Evolutionary conservation across 1,140 invertebrate species (phyloP).

Genomic region (Drosophila punjabiensis): DNA sequence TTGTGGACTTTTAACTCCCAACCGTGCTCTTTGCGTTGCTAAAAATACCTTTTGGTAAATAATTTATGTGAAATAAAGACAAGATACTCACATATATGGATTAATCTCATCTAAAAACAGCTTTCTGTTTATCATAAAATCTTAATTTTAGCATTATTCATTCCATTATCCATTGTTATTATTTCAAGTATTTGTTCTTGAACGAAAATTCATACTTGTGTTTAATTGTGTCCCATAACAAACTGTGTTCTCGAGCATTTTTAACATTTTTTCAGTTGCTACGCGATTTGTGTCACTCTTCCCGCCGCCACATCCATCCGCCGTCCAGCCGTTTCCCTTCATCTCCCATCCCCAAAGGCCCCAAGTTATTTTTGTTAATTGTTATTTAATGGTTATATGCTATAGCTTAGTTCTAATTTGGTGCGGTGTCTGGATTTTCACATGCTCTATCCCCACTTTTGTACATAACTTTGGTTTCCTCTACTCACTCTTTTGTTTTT

Average conservation of each 20-base stretch:
- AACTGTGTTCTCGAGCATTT: slow-evolving; percentile 50
- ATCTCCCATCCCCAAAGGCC: slow-evolving; percentile 10
- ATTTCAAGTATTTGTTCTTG: background rate
- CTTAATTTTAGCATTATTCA: background rate
- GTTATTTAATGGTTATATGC: slow-evolving; percentile 73
- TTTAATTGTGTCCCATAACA: slow-evolving; percentile 9
- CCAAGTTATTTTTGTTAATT: slow-evolving; percentile 63
- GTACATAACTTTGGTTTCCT: slow-evolving; percentile 47
- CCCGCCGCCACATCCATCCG: slow-evolving; percentile 18
- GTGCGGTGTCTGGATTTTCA: slow-evolving; percentile 59
- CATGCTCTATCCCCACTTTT: slow-evolving; percentile 16
- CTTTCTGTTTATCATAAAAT: background rate
- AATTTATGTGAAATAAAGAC: background rate
- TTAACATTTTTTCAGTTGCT: slow-evolving; percentile 56
- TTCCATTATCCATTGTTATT: background rate
- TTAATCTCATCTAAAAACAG: background rate
- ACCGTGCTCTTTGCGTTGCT: background rate
- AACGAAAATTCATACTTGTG: background rate
- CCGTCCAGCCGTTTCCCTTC: no score
- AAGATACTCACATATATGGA: background rate
- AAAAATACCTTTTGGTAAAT: background rate
- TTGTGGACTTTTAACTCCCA: no score
- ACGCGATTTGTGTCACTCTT: slow-evolving; percentile 25
- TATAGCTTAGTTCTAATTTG: slow-evolving; percentile 63
- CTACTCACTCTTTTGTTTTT: slow-evolving; percentile 15